Evolutionary conservation across 2,888 invertebrate genomes (phyloP).

Genomic region (Lasioglossum morio): DNA sequence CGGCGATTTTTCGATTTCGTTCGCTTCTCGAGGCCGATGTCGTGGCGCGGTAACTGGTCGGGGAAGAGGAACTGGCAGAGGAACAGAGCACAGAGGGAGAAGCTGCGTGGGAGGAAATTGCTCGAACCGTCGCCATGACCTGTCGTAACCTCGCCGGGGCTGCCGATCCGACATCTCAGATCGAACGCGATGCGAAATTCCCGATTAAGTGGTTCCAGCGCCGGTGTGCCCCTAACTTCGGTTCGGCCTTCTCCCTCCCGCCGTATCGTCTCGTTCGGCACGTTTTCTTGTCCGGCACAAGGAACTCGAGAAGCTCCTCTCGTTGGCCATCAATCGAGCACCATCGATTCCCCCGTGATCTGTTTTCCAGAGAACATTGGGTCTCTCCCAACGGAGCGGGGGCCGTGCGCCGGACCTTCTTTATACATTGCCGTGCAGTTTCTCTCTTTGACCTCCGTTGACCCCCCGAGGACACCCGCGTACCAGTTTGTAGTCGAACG

Average conservation of each 20-base stretch:
- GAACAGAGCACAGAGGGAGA: slow-evolving; percentile 19
- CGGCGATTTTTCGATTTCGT: slow-evolving; percentile 66
- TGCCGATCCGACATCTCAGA: slow-evolving; percentile 72
- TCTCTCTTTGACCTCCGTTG: slow-evolving; percentile 75
- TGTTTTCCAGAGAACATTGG: slow-evolving; percentile 71
- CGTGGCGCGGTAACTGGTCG: background rate
- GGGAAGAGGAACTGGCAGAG: background rate
- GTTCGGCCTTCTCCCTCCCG: slow-evolving; percentile 21
- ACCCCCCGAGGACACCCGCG: slow-evolving; percentile 70
- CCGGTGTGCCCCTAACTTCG: slow-evolving; percentile 35
- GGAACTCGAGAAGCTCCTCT: slow-evolving; percentile 35
- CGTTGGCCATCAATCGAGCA: slow-evolving; percentile 59
- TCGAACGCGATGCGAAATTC: slow-evolving; percentile 74
- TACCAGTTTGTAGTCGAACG: slow-evolving; percentile 57
- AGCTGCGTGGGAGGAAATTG: slow-evolving; percentile 74
- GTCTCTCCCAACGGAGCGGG: slow-evolving; percentile 63
- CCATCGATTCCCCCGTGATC: slow-evolving; percentile 71
- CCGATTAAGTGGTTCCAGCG: slow-evolving; percentile 69
- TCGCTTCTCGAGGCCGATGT: slow-evolving; percentile 26
- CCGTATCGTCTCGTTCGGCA: slow-evolving; percentile 25
- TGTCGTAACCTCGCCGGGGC: slow-evolving; percentile 70
- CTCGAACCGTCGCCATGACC: slow-evolving; percentile 74
- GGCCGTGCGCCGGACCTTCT: slow-evolving; percentile 63
- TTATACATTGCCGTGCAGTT: slow-evolving; percentile 70
- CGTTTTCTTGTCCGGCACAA: slow-evolving; percentile 43